Base-by-base conservation (phyloP, 2,888 invertebrate species). In the Drosophila austrosaltans region DNA sequence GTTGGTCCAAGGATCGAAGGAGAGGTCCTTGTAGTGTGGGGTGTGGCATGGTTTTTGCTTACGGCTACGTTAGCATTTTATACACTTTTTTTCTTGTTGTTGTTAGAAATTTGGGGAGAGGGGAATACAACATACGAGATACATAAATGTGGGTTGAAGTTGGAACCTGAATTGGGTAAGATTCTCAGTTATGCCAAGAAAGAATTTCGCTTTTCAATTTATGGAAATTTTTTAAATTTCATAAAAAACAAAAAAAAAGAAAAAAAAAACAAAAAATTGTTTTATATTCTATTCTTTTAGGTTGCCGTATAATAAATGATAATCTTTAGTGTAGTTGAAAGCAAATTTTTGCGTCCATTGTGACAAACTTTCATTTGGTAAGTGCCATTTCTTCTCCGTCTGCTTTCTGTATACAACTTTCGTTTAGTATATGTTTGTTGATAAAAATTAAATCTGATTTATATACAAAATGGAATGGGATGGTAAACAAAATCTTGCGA, bases 11-110 rank as follows among this genome's bases (percentile, higher is more conserved):
- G 39, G 22, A 20, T 39, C 22, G 20, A 39, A 39, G 39, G 22
- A n/a, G 10, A 39, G 16, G 16, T 22, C 16, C 28, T 48, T 36
- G n/a, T 28, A 5, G 67, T 75, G 67, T 69, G 66, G 69, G 53
- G 69, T 56, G 69, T 66, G 61, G 61, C 36, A 42, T 64, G 36
- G 66, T 57, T 67, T 58, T 59, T 64, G 76, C 71, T 78, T 78
- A 73, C 68, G 71, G 76, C 79, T 25, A 78, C 82, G 80, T 76
- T 63, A 80, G 80, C 82, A 70, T 72, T 82, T 82, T 78, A 44
- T 66, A 64, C 69, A 71, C 72, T 72, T 71, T 12, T 71, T 7
- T 62, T 53, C 25, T 48, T 48, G 48, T 48, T 48, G 48, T 48
- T 48, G 48, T 25, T 48, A 48, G 48, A 48, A 48, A 12, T 48